Percentiles rank a stretch among this genome's conserved stretches.
phyloP scores from a whole-genome alignment of 2,888 invertebrate species.

The Cerastoderma edule region DNA sequence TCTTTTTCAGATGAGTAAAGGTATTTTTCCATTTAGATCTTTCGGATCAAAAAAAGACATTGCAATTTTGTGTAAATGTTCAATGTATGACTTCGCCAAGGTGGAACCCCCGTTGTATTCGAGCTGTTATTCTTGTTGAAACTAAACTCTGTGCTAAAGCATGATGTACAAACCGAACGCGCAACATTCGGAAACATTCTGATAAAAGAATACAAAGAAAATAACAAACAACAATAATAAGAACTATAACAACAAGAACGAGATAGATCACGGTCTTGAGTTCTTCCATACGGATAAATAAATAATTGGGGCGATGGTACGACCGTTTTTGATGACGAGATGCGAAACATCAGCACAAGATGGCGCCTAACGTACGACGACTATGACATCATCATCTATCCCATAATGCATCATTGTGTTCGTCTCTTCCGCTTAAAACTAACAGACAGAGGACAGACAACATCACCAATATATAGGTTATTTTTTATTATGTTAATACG shows the following conservation, averaged over 20 bases:
- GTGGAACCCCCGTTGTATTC: slow-evolving; percentile 45
- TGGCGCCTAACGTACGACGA: slow-evolving; percentile 26
- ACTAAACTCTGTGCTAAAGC: slow-evolving; percentile 30
- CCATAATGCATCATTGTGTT: slow-evolving; percentile 48
- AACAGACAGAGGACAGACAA: slow-evolving; percentile 32
- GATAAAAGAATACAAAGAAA: too few species aligned
- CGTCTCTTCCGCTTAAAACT: slow-evolving; percentile 33
- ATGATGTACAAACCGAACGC: slow-evolving; percentile 29
- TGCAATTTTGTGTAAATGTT: slow-evolving; percentile 62
- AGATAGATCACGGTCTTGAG: neutral
- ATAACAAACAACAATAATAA: too few species aligned
- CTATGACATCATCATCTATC: slow-evolving; percentile 43
- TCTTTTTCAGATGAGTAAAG: slow-evolving; percentile 48
- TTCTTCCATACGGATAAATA: slow-evolving; percentile 10
- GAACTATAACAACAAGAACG: neutral
- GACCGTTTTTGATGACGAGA: neutral
- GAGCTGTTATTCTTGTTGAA: slow-evolving; percentile 34
- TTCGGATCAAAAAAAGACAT: slow-evolving; percentile 62
- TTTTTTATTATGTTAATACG: slow-evolving; percentile 19
- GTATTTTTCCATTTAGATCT: slow-evolving; percentile 62
- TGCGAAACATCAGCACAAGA: slow-evolving; percentile 9
- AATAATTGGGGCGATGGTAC: neutral
- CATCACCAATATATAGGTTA: slow-evolving; percentile 9
- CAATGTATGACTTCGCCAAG: slow-evolving; percentile 48
- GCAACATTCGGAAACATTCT: slow-evolving; percentile 21